Evolutionary conservation across 1,140 invertebrate species (phyloP).

Genomic region (Periplaneta americana): DNA sequence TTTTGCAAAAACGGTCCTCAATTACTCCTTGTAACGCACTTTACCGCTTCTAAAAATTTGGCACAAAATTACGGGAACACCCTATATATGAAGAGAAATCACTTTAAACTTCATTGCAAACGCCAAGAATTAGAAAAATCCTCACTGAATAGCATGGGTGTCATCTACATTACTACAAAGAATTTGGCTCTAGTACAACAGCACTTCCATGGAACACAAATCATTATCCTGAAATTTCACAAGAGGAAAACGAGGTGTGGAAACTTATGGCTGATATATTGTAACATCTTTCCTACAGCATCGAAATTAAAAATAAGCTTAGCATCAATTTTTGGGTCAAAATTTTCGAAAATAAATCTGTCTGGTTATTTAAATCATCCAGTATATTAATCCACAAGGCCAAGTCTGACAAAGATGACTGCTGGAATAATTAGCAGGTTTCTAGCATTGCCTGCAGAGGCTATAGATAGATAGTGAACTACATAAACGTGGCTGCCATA

Average conservation of each 20-base stretch:
- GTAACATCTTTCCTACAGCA: no score
- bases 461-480: neutral
- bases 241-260: neutral
- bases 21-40: no score
- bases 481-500: neutral
- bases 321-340: neutral
- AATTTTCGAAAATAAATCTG: neutral
- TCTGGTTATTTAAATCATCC: neutral
- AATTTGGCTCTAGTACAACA: neutral
- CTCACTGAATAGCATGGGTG: neutral
- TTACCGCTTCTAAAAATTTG: no score
- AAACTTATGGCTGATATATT: no score
- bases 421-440: neutral
- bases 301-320: neutral
- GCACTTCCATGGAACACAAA: neutral
- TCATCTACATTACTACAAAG: no score
- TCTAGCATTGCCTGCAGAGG: neutral
- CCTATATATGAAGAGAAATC: no score
- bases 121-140: neutral
- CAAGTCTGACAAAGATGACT: neutral
- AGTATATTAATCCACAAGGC: neutral
- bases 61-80: no score
- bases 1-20: no score
- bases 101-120: neutral
- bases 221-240: neutral